Evolutionary conservation across 2,113 vertebrate species (phyloP), one percentile per base, ranked within the genome.

Genomic region (Dolichotis patagonum): DNA sequence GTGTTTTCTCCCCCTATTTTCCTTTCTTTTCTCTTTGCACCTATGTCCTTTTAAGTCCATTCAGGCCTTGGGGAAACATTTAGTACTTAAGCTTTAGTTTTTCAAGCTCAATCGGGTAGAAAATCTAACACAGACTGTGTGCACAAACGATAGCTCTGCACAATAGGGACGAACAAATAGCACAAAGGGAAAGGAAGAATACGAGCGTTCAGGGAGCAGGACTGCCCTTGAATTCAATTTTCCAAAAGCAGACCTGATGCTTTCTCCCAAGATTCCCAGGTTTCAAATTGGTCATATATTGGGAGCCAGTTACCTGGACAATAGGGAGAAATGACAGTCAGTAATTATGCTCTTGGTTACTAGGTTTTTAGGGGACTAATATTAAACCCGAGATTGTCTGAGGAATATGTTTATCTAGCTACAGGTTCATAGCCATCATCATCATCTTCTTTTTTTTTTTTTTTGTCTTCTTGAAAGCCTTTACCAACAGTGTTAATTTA

Each of bases 101-200:
- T 99, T 99, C 98, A 98, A 98, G 99, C 98, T 99, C 99, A 99
- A 98, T 98, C 98, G 98, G 95, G 98, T 99, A 98, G 99, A 99
- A 99, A 99, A 99, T 99, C 97, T 98, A 99, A 98, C 97, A 98
- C 95, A 98, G 98, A 99, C 98, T 98, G 98, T 98, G 98, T 96
- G 98, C 98, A 98, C 97, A 97, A 97, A 98, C 98, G 98, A 98
- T 98, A 98, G 95, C 97, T 96, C 96, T 56, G 84, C 96, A 98
- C 98, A 98, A 98, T 97, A 97, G 96, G 93, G 71, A 96, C 49
- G 43, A 87, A 96, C 97, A 98, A 98, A 98, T 98, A 98, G 96
- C 98, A 98, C 98, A 98, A 98, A 98, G 98, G 98, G 97, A 98
- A 98, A 98, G 98, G 98, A 99, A 98, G 97, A 99, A 98, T 98